Percentiles rank a stretch among this genome's conserved stretches.
Evolutionary conservation across 2,888 invertebrate genomes (phyloP).

Genomic region (Pilophorus perplexus): DNA sequence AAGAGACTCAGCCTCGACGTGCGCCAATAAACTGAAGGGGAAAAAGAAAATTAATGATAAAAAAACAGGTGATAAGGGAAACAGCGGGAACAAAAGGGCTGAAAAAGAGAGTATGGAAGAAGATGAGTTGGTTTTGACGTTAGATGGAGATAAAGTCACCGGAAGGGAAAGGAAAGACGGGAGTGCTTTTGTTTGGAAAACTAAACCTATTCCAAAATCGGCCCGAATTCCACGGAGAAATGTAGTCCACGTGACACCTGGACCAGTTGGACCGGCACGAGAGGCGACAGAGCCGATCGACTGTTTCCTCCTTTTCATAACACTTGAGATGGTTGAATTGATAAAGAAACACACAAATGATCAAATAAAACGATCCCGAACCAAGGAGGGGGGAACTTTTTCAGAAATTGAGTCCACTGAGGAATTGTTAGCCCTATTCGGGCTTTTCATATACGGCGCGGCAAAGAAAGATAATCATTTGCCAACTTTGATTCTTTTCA

Average conservation of each 20-base stretch:
- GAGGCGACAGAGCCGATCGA: neutral
- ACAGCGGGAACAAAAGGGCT: neutral
- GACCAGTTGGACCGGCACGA: constrained; percentile 11
- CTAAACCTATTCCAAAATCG: neutral
- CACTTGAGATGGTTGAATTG: constrained; percentile 11
- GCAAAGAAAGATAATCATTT: constrained; percentile 31
- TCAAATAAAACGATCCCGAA: constrained; percentile 2
- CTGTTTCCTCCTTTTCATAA: constrained; percentile 14
- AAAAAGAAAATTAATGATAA: neutral
- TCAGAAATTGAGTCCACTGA: constrained; percentile 4
- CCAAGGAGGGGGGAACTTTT: neutral
- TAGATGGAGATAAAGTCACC: neutral
- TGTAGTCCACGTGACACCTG: constrained; percentile 1
- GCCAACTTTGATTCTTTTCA: constrained; percentile 18
- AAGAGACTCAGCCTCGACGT: neutral
- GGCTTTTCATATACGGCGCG: constrained; percentile 18
- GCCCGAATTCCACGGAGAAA: neutral
- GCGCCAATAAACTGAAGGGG: neutral
- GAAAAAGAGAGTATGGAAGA: neutral
- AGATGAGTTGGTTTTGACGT: neutral
- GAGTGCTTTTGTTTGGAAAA: constrained; percentile 8
- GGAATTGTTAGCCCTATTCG: constrained; percentile 32
- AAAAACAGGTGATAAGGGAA: neutral
- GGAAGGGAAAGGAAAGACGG: constrained; percentile 15
- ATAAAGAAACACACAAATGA: constrained; percentile 21